Evolutionary conservation across 1,140 invertebrate genomes (phyloP), one percentile per base, ranked within the genome.

Genomic region (Drosophila ananassae): DNA sequence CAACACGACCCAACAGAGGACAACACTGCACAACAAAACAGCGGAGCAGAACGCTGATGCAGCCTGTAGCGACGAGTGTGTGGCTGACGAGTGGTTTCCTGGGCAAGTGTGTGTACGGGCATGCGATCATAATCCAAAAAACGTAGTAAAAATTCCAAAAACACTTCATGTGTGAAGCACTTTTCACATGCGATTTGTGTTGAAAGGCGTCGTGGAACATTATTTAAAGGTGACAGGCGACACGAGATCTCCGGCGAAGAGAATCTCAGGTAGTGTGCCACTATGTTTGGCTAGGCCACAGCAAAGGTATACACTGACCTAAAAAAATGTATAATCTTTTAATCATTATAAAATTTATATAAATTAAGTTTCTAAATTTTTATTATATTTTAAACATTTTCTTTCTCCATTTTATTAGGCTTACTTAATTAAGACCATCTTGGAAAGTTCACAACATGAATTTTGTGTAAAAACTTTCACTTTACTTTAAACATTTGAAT

Each of bases 181-280:
- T 90, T 90, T 90, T 90, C 85, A 90, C 85, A 83, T 90, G 72
- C 85, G 87, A 90, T 90, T 90, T 90, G 85, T 90, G 87, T 76
- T 90, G 85, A 90, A 90, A 90, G 80, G 85, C 79, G 74, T 73
- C 81, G 73, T 77, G 81, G 74, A 79, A 90, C 87, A 90, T 90
- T 90, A 90, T 87, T 90, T 90, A 80, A 80, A 90, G 82, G 87
- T 87, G 82, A 78, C 85, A 82, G 74, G 74, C 78, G 55, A 87
- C 82, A 87, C 74, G 66, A 85, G 82, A 87, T 85, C 81, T 85
- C 64, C 73, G 39, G 56, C 60, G 68, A 58, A 48, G 69, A 63
- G 74, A 73, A 71, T 77, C 73, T 77, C 52, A 53, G 62, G 73
- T 52, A 60, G 62, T 77, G 55, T 77, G 71, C 51, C 41, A 77